Evolutionary conservation across 92 coral and sea anemone species (phyloP), one percentile per base, ranked within the genome.

Genomic region (Desmophyllum pertusum): DNA sequence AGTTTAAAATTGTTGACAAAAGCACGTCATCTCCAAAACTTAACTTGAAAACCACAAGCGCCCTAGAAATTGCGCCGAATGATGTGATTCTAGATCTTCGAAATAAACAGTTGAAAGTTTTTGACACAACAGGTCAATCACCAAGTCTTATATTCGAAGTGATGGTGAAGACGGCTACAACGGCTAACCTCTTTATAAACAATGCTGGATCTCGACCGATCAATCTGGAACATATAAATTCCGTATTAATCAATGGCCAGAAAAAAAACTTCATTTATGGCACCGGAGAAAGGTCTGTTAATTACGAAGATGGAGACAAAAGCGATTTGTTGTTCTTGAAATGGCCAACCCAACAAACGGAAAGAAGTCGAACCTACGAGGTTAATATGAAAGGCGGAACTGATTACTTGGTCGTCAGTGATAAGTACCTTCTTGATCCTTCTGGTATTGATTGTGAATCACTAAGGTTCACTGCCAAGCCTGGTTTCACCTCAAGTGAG

Each of bases 401-500:
- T 0, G 30, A 70, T 70, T 5, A 15, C 14, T 29, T 67, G 15
- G 6, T 70, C 27, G 33, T 70, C 25, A 33, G 75, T 7, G 48
- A 70, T 6, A 70, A 70, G 15, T 70, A 70, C 33, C 35, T 70
- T 38, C 75, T 70, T 38, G 75, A 70, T 8, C 75, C 75, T 4
- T 70, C 41, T 70, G 75, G 75, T 35, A 36, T 70, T 21, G 75
- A 70, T 29, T 40, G 75, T n/a, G 75, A 70, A 38, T 29, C 75
- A n/a, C 41, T 70, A 6, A 70, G 41, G 10, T 43, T 35, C 8
- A 70, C 52, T 38, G 21, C 35, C 4, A 38, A 43, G 4, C 5
- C 5, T 4, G 75, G 75, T 7, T 43, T 43, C 5, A 15, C 19
- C 2, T 29, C 1, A 23, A 43, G 52, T n/a, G n/a, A n/a, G n/a